A percentile compares a stretch with the other conserved stretches of the same genome.
Evolutionary conservation across 2,797 vertebrate species (phyloP).

Genomic region (Paramormyrops hopkinsi): DNA sequence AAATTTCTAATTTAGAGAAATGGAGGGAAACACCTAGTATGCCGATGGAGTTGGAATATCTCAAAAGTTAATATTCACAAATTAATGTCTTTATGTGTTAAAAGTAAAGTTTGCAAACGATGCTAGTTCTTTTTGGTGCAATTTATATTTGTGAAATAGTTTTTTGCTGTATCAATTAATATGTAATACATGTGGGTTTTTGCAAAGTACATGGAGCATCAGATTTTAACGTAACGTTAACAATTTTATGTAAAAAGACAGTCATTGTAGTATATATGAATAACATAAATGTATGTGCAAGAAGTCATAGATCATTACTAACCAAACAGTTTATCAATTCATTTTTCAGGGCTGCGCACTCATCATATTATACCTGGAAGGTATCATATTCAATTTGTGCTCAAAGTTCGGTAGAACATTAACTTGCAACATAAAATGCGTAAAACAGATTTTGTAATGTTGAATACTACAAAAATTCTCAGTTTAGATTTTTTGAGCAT

Average conservation of each 20-base stretch:
- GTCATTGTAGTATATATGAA: not conserved
- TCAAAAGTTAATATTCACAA: not conserved
- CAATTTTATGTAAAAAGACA: not conserved
- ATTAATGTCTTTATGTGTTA: not conserved
- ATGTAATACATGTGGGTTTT: not conserved
- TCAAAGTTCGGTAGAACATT: not conserved
- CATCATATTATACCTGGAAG: not conserved
- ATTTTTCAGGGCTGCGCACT: not conserved
- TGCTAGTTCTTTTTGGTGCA: not conserved
- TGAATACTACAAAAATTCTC: not conserved
- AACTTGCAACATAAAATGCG: not conserved
- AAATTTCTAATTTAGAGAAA: not conserved
- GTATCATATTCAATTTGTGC: not conserved
- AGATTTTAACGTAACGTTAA: not conserved
- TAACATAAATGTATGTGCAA: not conserved
- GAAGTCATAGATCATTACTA: not conserved
- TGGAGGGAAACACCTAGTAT: not conserved
- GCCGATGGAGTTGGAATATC: not conserved
- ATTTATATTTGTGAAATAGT: not conserved
- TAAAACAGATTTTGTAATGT: not conserved
- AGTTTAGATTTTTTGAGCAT: not conserved
- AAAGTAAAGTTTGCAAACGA: not conserved
- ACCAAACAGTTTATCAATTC: not conserved
- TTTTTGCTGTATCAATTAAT: not conserved
- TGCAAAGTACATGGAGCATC: not conserved